Evolutionary conservation across 2,113 vertebrate species (phyloP), one percentile per base, ranked within the genome.

Genomic region (Muntiacus muntjak): DNA sequence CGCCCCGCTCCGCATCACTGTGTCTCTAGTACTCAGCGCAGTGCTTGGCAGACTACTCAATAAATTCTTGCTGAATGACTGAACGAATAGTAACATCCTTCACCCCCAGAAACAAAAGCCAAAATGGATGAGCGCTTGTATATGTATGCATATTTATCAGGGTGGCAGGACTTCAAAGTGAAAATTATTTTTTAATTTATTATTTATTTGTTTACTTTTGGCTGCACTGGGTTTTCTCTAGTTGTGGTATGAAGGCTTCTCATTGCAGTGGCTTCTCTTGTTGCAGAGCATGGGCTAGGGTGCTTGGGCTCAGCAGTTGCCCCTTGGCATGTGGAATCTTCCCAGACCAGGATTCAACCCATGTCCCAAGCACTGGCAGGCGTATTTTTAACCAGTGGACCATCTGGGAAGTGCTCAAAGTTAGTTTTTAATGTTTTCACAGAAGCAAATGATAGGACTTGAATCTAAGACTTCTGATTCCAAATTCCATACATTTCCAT

Each of bases 401-500:
- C 43, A 78, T 43, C 43, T 45, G 40, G 13, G 40, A 78, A 45
- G 71, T 28, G 40, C 74, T 76, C 79, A 33, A 60, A 55, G 55
- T 67, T 47, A 50, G 40, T 45, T 95, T 95, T 95, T 58, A 78
- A 55, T 62, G 40, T 94, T 91, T 95, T 89, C 50, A 89, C 26
- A 82, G 81, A 81, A 94, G 74, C 83, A 79, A 79, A 74, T 15
- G 26, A 52, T 12, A 85, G 13, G 21, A 21, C n/a, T 64, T 45
- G 52, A 84, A 87, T 58, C 82, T 23, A 40, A 76, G 36, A 93
- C 19, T 98, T 71, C 19, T 85, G 55, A 96, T 26, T 93, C 45
- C 23, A 45, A 43, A 67, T 25, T 67, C 47, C 40, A 58, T 36
- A 30, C n/a, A 8, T 81, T 93, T 84, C 67, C 16, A 74, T 52